Base-by-base conservation (phyloP, 2,888 invertebrate species). In the Papilio protenor region DNA sequence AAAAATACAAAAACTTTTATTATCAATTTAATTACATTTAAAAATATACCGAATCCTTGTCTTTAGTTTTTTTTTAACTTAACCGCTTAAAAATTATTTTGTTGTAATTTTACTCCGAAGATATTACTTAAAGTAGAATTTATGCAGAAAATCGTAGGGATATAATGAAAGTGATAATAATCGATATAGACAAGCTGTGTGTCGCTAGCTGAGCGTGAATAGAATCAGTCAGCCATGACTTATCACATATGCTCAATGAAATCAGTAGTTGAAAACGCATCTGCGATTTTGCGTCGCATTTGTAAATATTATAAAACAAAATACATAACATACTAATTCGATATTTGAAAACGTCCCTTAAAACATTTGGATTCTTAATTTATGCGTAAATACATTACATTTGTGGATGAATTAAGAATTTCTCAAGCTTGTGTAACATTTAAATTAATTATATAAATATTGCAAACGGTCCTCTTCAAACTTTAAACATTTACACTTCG, bases 401-500 rank as follows among this genome's bases (percentile, higher is more conserved):
- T 23, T 61, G 16, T 27, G 21, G 3, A 23, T 23, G 59, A 23
- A 21, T 59, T 59, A 61, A 61, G 61, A 61, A 61, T 61, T 61
- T 61, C 27, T 27, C 21, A 45, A 21, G 21, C 14, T 69, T 21
- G 66, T 69, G 27, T 21, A 66, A 69, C 66, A n/a, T 69, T 69
- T 45, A 69, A 66, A 66, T 66, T 66, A 66, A 18, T 40, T 40
- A 61, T 27, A 27, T 27, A 64, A 64, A 64, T 66, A 69, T 16
- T 27, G 16, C 61, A 27, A 61, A 61, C n/a, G 21, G 66, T 21
- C 66, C 66, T 45, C 12, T 69, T 11, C 40, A 69, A 69, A 69
- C 66, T 45, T 45, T 21, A 69, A 69, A 69, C 66, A 69, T 69
- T 69, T 45, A 12, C 40, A 69, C 45, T 45, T 69, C 40, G n/a